Evolutionary conservation across 2,797 vertebrate species (phyloP), one percentile per base, ranked within the genome.

Genomic region (Gadopsis bispinosus): DNA sequence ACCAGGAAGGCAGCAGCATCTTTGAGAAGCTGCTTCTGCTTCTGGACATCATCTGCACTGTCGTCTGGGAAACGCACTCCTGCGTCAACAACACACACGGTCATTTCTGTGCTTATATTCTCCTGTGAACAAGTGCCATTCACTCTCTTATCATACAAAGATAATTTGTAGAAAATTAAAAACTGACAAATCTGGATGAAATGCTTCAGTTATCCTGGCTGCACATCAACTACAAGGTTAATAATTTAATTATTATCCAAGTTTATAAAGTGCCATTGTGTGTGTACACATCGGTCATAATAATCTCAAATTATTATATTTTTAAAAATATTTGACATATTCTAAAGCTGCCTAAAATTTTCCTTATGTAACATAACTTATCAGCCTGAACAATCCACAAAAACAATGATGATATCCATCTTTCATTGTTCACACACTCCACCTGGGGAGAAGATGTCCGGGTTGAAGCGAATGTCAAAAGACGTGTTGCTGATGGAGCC

Each of bases 381-480:
- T 33, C 22, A 45, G 39, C 39, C 26, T 43, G 26, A 69, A n/a
- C 3, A 48, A 41, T 4, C 50, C 6, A 47, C 20, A 26, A 16
- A 47, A 58, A 37, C 4, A 22, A 12, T 19, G 56, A 11, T 9
- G 14, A 26, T 26, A 26, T 26, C 26, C 26, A 26, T 26, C 26
- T 55, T 20, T 48, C 8, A 20, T 29, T 20, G 29, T 19, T 54
- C 9, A 37, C 51, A 37, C 10, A 12, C 26, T 26, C 1, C 26
- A 98, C 98, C 98, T 91, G 98, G 98, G 0, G 98, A 99, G 93
- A 98, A 99, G 90, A 99, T 97, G 86, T 99, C 98, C 0, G 98
- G 98, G 92, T 99, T 99, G 93, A 99, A 99, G 75, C 98, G 98
- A 63, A 99, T 99, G 72, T 99, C 98, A 0, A 99, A 99, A 0